These are phyloP conservation scores for Zygaena filipendulae DNA, from an alignment of 2,888 invertebrate genomes.

Conservation along the genomic window DNA sequence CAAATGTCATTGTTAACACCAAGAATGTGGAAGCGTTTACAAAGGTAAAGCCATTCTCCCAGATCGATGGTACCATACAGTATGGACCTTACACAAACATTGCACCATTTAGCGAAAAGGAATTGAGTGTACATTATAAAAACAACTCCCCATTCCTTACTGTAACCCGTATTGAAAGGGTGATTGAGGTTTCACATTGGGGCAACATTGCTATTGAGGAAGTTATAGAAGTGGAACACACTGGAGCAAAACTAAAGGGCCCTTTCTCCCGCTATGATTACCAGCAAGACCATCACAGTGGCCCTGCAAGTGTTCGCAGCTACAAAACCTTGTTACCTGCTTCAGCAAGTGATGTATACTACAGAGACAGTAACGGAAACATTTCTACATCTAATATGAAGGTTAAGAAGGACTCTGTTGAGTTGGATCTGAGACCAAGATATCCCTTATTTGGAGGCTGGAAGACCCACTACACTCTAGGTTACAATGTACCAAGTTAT, in stretches of 20 bases:
- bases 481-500: constrained; percentile 97
- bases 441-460: constrained; percentile 99
- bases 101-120: constrained; percentile 67
- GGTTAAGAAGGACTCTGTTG: constrained; percentile 90
- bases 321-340: constrained; percentile 90
- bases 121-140: constrained; percentile 89
- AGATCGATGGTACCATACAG: constrained; percentile 81
- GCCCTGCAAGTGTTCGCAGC: constrained; percentile 89
- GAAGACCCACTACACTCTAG: constrained; percentile 96
- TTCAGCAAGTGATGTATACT: constrained; percentile 95
- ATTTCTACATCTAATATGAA: constrained; percentile 97
- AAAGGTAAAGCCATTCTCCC: constrained; percentile 82
- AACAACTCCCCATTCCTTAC: constrained; percentile 97
- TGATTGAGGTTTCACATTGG: constrained; percentile 98
- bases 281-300: constrained; percentile 90
- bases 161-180: constrained; percentile 86
- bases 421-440: constrained; percentile 94
- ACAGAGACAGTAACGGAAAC: constrained; percentile 97
- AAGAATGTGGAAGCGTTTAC: constrained; percentile 85
- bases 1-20: constrained; percentile 80
- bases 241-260: constrained; percentile 93
- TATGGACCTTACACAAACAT: constrained; percentile 92
- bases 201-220: constrained; percentile 99
- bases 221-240: constrained; percentile 89
- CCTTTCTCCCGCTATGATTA: constrained; percentile 98